Percentiles rank a stretch among this genome's conserved stretches.
Evolutionary conservation across 2,888 invertebrate species (phyloP).

Genomic region (Volucella zonaria): DNA sequence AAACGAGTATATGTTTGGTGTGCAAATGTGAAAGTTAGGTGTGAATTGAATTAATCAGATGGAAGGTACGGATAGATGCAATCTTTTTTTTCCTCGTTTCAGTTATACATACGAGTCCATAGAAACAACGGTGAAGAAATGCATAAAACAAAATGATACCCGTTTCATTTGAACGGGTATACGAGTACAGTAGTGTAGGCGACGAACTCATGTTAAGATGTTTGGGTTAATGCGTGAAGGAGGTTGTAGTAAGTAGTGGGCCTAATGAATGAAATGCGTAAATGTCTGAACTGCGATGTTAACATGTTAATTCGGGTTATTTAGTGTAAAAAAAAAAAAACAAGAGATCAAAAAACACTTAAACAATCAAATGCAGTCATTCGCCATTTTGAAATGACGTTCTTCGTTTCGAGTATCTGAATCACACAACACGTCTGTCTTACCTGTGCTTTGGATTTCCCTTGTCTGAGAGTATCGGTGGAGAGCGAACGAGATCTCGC

Average conservation of each 20-base stretch:
- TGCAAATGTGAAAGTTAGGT: conserved; percentile 54
- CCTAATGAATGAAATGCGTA: conserved; percentile 41
- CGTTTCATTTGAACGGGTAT: conserved; percentile 8
- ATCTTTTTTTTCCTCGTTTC: conserved; percentile 24
- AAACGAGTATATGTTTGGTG: conserved; percentile 37
- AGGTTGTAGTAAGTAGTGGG: not conserved
- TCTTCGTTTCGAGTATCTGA: not conserved
- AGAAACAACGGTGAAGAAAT: conserved; percentile 8
- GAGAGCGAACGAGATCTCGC: conserved; percentile 77
- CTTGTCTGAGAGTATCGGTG: conserved; percentile 73
- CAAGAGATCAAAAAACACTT: conserved; percentile 37
- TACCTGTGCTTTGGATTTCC: conserved; percentile 65
- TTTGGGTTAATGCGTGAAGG: conserved; percentile 17
- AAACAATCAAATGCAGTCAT: conserved; percentile 44
- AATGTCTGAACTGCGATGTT: conserved; percentile 32
- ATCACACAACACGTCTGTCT: conserved; percentile 19
- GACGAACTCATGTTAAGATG: conserved; percentile 31
- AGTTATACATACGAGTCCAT: no score
- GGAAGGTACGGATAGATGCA: conserved; percentile 31
- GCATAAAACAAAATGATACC: conserved; percentile 3
- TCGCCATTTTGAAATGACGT: conserved; percentile 1
- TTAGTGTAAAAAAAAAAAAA: conserved; percentile 27
- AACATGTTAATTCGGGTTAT: conserved; percentile 56
- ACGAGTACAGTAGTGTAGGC: not conserved
- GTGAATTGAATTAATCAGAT: conserved; percentile 46